These are phyloP conservation scores for Notothenia rossii DNA, from an alignment of 2,113 vertebrate species.

Conservation along the genomic window DNA sequence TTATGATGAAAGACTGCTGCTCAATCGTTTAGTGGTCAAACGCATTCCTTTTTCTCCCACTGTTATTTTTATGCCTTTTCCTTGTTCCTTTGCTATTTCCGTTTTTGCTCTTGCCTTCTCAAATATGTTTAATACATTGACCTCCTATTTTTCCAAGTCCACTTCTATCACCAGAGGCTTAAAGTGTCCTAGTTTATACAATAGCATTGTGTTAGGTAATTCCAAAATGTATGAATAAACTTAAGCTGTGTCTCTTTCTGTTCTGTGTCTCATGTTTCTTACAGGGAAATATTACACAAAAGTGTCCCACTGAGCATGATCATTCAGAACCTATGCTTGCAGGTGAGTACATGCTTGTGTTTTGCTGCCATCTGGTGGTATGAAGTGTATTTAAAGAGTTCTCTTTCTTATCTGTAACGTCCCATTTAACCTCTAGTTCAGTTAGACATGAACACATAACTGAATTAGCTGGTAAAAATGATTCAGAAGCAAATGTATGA, in stretches of 20 bases:
- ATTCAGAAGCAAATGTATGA: too few species aligned
- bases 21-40: slow-evolving; percentile 68
- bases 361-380: slow-evolving; percentile 71
- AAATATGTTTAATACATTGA: slow-evolving; percentile 30
- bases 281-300: slow-evolving; percentile 60
- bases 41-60: slow-evolving; percentile 28
- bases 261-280: slow-evolving; percentile 27
- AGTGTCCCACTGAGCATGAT: background rate
- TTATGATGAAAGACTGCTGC: slow-evolving; percentile 71
- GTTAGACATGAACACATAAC: background rate
- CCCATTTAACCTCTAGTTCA: slow-evolving; percentile 3
- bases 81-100: slow-evolving; percentile 48
- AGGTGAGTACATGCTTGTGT: slow-evolving; percentile 57
- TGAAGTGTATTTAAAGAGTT: too few species aligned
- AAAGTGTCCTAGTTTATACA: slow-evolving; percentile 14
- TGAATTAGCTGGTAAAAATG: too few species aligned
- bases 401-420: background rate
- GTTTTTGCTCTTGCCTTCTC: slow-evolving; percentile 15
- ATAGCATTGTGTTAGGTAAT: background rate
- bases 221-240: background rate
- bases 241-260: background rate
- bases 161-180: background rate
- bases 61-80: slow-evolving; percentile 62
- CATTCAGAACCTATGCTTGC: slow-evolving; percentile 59
- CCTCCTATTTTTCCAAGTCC: slow-evolving; percentile 27